Conservation (phyloP, 30 jellyfish, hydroid and myxozoan genomes). For the Catostylus mosaicus region DNA sequence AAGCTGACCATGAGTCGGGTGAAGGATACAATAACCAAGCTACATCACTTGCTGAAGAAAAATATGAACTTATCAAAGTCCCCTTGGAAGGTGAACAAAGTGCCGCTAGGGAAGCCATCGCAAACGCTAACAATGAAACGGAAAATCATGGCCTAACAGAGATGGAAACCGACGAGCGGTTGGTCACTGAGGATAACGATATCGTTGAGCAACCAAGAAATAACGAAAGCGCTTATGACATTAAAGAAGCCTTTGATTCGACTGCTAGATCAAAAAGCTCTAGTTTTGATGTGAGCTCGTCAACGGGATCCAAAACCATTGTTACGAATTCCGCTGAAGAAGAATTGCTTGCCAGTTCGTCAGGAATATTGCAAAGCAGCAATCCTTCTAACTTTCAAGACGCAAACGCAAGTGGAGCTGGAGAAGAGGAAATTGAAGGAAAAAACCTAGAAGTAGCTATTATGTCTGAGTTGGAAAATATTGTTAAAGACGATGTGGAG, state of each 20-base stretch:
- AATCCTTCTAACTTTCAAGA: neutral
- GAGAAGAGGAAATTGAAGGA: neutral
- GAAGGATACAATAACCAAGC: neutral
- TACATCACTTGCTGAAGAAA: neutral
- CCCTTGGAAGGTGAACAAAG: slow-evolving; percentile 2
- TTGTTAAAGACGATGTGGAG: neutral
- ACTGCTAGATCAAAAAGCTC: neutral
- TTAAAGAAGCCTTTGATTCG: neutral
- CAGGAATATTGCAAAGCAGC: neutral
- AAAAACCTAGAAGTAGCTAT: neutral
- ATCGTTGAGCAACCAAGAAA: neutral
- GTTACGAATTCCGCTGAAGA: neutral
- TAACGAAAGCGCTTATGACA: neutral
- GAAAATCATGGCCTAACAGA: slow-evolving; percentile 10
- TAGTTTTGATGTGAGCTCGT: neutral
- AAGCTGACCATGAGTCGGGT: neutral
- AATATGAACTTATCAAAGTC: neutral
- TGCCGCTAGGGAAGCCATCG: neutral
- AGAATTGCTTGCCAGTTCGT: neutral
- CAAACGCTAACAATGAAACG: neutral
- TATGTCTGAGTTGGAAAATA: neutral
- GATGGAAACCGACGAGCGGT: neutral
- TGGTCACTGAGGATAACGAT: neutral
- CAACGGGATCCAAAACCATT: neutral
- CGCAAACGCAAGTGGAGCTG: neutral